Percentiles rank a stretch among this genome's conserved stretches.
phyloP scores from a whole-genome alignment of 1,140 invertebrate genomes.

The Epicauta chinensis region DNA sequence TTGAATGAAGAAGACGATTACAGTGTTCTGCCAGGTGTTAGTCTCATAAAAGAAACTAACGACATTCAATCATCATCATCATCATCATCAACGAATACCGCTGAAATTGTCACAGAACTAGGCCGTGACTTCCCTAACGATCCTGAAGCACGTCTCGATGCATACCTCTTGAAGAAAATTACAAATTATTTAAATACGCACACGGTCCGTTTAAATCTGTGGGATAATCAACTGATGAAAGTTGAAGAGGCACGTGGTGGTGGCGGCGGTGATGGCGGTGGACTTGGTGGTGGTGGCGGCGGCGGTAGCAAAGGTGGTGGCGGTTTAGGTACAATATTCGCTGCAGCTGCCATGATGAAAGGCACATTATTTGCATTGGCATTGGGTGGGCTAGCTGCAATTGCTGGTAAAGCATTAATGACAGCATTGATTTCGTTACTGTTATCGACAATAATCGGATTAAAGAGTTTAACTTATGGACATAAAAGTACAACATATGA shows the following conservation, averaged over 20 bases:
- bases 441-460: conserved; percentile 66
- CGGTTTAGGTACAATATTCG: conserved; percentile 51
- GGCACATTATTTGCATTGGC: conserved; percentile 67
- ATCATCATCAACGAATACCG: conserved; percentile 48
- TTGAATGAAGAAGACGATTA: conserved; percentile 58
- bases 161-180: conserved; percentile 64
- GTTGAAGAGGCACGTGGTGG: conserved; percentile 32
- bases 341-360: conserved; percentile 59
- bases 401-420: conserved; percentile 79
- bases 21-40: conserved; percentile 62
- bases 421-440: conserved; percentile 73
- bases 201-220: conserved; percentile 62
- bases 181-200: conserved; percentile 65
- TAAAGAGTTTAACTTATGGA: conserved; percentile 63
- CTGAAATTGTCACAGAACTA: conserved; percentile 63
- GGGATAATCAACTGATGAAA: conserved; percentile 54
- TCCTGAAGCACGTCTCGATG: conserved; percentile 66
- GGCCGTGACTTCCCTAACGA: conserved; percentile 68
- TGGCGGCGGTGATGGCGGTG: conserved; percentile 48
- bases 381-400: conserved; percentile 64
- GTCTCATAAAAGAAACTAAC: conserved; percentile 61
- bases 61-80: conserved; percentile 49
- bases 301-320: conserved; percentile 51
- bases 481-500: conserved; percentile 75
- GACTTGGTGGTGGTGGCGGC: conserved; percentile 42